Base-by-base conservation (phyloP, 1,140 invertebrate species). In the Dinothrombium tinctorium region DNA sequence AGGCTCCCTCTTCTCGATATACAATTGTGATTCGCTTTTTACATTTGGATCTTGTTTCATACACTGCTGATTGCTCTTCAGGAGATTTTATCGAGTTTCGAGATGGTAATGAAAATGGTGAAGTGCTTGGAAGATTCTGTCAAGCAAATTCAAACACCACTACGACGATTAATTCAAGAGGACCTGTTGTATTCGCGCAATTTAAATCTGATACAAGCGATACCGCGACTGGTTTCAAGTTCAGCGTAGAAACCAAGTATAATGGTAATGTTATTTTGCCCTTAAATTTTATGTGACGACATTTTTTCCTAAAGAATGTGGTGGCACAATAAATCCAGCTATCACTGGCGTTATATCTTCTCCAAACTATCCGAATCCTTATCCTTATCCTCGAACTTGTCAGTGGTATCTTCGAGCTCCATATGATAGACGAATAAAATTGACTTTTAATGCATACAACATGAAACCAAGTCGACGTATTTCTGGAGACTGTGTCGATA, bases 271-370 rank as follows among this genome's bases (percentile, higher is more conserved):
- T 23, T 43, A 12, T 25, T 11, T 20, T 21, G 7, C 15, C 28
- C 17, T 15, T 7, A 15, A 19, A 35, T 14, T 35, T 41, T 41
- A 40, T 41, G 9, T 9, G 3, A 41, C 8, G 19, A 36, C 45
- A 46, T 26, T 25, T 40, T 24, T 40, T 22, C 6, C 49, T 52
- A 47, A 45, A 68, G 65, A 59, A 24, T 70, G 68, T 54, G 57
- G 58, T 12, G 63, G 59, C 26, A 49, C 49, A 17, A 33, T 65
- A 2, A 51, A 47, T 15, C 23, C 46, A 11, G 32, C 7, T 6
- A 9, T 42, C 2, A 46, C 41, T 23, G 63, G 62, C 5, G 55
- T 57, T 11, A 49, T 40, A 14, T 42, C 11, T 15, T 38, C 40
- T 4, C 57, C 60, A 5, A 57, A 53, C 31, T 52, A 46, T 31